Evolutionary conservation across 1,140 invertebrate species (phyloP), one percentile per base, ranked within the genome.

Genomic region (Bombyx mandarina): DNA sequence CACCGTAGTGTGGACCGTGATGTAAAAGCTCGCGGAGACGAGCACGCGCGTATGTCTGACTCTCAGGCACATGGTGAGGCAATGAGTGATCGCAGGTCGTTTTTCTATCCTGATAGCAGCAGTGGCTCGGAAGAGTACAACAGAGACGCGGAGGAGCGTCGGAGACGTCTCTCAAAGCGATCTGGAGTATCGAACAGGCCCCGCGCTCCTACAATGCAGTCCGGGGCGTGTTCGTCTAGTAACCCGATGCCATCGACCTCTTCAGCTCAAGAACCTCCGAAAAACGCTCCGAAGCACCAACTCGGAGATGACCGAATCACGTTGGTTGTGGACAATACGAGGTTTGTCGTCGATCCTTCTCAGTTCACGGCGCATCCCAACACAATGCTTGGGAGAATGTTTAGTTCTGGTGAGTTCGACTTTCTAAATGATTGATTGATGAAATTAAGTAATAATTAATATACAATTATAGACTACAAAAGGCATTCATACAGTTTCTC

Each of bases 331-430:
- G 97, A 99, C 78, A 97, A 96, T 65, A 97, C 97, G 0, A 89
- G 97, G 66, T 98, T 97, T 82, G 92, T 97, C 6, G 92, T 98
- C 2, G 97, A 99, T 87, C 96, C 96, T 5, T 93, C 94, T 8
- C 89, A 98, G 54, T 97, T 99, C 72, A 94, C 94, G 7, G 94
- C 94, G 1, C 94, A 97, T 87, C 96, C 96, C 6, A 96, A 97
- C 77, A 98, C 97, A 0, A 97, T 98, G 95, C 71, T 97, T 6
- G 98, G 98, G 26, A 93, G 97, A 72, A 99, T 99, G 98, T 99
- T 99, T 79, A 97, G 95, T 78, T 96, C 96, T 12, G 95, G 96
- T 50, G 62, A 69, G 72, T 65, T 43, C 26, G 2, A 35, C 26
- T 35, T 35, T 35, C 26, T 35, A 35, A 35, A 35, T 1, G 1